Evolutionary conservation across 2,888 invertebrate species (phyloP), one percentile per base, ranked within the genome.

Genomic region (Phyllotreta striolata): DNA sequence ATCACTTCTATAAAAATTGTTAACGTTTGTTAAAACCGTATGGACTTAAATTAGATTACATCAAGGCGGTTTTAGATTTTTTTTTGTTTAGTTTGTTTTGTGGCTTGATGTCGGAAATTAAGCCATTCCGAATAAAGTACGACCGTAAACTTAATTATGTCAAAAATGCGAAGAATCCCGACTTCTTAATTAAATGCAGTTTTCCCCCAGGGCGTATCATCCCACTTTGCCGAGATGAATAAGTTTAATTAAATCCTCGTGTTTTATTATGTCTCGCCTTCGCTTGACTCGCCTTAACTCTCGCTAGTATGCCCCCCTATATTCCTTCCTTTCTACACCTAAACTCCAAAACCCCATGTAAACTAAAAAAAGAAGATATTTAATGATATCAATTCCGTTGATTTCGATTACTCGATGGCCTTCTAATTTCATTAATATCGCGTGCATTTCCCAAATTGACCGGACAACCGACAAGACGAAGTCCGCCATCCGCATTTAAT

Each of bases 161-260:
- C 80, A 81, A 81, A 81, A 81, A 82, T 80, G 80, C 79, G 72
- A 78, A 79, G 81, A 81, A 82, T 81, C 78, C 76, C 74, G 76
- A 80, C 79, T 79, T 80, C 80, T 80, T 82, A 81, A 82, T 82
- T 81, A 82, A 82, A 82, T 81, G 81, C 80, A 81, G 78, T 81
- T 80, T 80, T 79, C 73, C 76, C 70, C 58, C 24, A n/a, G 24
- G 39, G 70, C 71, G 73, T 76, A 75, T 78, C 77, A 77, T 78
- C 77, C 80, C 77, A 80, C 79, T 81, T 82, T 80, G 77, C 76
- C 76, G 79, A 80, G 81, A 82, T 81, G 82, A 81, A 82, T 81
- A 81, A 82, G 80, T 82, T 82, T 82, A 82, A 82, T 82, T 82
- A 82, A 82, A 82, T 79, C 79, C 78, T 79, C 78, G 78, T 80